phyloP scores from a whole-genome alignment of 2,113 vertebrate genomes.

The Macaca fascicularis region DNA sequence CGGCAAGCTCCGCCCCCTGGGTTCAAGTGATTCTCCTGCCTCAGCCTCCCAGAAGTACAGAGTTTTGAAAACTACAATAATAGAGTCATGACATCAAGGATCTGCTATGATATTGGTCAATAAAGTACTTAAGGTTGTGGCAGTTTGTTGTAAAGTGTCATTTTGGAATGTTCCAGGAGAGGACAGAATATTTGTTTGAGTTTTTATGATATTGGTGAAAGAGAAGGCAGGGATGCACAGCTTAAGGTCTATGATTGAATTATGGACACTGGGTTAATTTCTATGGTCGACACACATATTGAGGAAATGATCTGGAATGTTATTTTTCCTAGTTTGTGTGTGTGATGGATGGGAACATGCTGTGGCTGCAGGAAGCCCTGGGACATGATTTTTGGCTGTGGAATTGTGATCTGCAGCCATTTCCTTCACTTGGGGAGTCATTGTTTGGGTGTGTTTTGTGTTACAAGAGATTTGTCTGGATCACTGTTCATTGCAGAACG shows the following conservation, averaged over 20 bases:
- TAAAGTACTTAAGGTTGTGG: background rate
- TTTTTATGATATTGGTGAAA: background rate
- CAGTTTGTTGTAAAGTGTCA: background rate
- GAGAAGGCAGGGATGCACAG: background rate
- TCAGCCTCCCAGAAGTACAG: background rate
- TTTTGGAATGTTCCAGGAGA: background rate
- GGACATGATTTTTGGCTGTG: conserved; percentile 2
- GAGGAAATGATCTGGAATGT: background rate
- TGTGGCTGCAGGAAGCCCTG: background rate
- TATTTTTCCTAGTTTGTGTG: background rate
- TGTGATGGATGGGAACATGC: conserved; percentile 24
- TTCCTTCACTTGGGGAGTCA: conserved; percentile 1
- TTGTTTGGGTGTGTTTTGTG: conserved; percentile 66
- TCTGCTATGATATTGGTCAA: background rate
- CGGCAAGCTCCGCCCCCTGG: too few relatives aligned
- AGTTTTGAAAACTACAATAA: background rate
- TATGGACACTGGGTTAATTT: background rate
- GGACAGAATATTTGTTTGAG: background rate
- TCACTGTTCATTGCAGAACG: background rate
- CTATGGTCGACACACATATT: fast-evolving
- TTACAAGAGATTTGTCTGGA: conserved; percentile 65
- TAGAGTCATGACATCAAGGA: background rate
- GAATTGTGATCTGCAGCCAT: background rate
- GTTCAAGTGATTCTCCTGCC: too few relatives aligned
- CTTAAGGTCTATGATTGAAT: background rate